These are phyloP conservation scores for Prosapia bicincta DNA, from an alignment of 2,888 invertebrate genomes.

Conservation along the genomic window DNA sequence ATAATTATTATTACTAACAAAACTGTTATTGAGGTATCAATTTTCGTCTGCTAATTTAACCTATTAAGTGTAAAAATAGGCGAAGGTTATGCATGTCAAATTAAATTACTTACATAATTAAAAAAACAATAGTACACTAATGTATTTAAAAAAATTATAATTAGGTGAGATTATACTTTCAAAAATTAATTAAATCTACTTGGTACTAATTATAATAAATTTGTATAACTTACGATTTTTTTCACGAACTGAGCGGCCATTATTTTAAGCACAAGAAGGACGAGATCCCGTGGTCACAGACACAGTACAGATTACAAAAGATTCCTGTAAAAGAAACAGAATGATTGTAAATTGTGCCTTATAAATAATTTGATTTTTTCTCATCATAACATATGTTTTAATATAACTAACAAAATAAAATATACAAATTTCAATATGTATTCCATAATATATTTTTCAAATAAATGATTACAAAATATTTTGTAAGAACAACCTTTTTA, in stretches of 20 bases:
- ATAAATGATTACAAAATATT: no score
- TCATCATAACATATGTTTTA: no score
- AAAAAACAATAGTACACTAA: no score
- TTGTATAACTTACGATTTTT: constrained; percentile 31
- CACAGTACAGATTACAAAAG: neutral
- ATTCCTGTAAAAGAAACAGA: no score
- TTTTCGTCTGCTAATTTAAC: constrained; percentile 2
- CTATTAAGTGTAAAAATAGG: neutral
- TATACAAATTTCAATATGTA: no score
- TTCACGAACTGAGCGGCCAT: constrained; percentile 32
- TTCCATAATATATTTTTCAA: no score
- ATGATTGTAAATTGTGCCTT: no score
- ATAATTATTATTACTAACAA: no score
- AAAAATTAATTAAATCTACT: neutral
- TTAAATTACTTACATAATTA: neutral
- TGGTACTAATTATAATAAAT: neutral
- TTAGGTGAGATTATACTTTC: neutral
- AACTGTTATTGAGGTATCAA: no score
- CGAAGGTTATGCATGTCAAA: neutral
- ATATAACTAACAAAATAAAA: no score
- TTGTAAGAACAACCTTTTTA: no score
- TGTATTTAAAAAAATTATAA: neutral
- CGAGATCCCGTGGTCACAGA: neutral
- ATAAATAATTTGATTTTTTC: no score
- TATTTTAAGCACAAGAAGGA: neutral